Base-by-base conservation (phyloP, 2,888 invertebrate genomes). In the Harpalus rufipes region DNA sequence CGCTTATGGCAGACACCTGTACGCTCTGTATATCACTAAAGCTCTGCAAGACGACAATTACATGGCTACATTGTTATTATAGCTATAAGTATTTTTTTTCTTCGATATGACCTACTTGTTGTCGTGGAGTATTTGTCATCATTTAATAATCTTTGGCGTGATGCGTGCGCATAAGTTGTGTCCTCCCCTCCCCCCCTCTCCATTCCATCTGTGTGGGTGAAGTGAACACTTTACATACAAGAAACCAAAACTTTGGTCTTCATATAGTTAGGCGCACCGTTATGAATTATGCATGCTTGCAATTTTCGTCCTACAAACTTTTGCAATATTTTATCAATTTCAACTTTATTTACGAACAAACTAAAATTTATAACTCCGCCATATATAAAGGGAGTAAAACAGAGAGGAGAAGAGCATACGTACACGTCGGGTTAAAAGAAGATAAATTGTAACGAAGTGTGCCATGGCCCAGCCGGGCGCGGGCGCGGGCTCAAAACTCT, bases 331-430 rank as follows among this genome's bases (percentile, higher is more conserved):
- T 91, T 91, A 91, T 91, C 91, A 91, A 91, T 91, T 91, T 91
- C 90, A 91, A 91, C 91, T 91, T 91, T 91, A 91, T 91, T 91
- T 91, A 91, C 91, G 91, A 91, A 91, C 91, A 91, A 91, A 91
- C 91, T 91, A 90, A 90, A 91, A 91, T 91, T 91, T 91, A 91
- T 91, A 91, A 91, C 91, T 89, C 89, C 89, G 90, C 90, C 90
- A 90, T 91, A 90, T 91, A 90, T 59, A 80, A 61, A 61, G 80
- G 59, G 80, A 61, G 80, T 80, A 63, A 76, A 59, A 76, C 21
- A 76, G 76, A 84, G 63, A 84, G 61, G 51, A 32, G 61, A 78
- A 84, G 78, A 84, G 61, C 84, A 84, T 84, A 84, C 84, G 84
- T 78, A 84, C 78, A 76, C 78, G 84, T 84, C 84, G 84, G 74